Evolutionary conservation across 2,888 invertebrate genomes (phyloP).

Genomic region (Peribatodes rhomboidaria): DNA sequence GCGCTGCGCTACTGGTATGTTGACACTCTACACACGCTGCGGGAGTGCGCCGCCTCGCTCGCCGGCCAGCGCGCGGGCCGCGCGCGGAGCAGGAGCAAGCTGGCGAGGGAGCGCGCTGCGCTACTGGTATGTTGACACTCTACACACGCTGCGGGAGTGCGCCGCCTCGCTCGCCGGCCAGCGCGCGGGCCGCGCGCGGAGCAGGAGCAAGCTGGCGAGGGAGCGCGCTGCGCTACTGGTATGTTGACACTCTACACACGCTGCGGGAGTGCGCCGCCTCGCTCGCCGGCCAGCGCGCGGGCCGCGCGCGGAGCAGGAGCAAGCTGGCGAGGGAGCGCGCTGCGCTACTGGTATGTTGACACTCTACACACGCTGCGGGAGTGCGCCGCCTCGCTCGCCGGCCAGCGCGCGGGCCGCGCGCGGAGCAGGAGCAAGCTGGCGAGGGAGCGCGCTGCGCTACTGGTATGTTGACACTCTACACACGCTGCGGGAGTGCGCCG

Average conservation of each 20-base stretch:
- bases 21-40: too few species aligned
- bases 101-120: slow-evolving; percentile 48
- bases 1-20: slow-evolving; percentile 52
- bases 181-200: slow-evolving; percentile 43
- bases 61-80: slow-evolving; percentile 39
- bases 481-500: slow-evolving; percentile 35
- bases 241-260: background rate
- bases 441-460: slow-evolving; percentile 47
- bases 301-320: slow-evolving; percentile 41
- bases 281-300: slow-evolving; percentile 41
- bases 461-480: slow-evolving; percentile 50
- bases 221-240: slow-evolving; percentile 54
- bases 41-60: slow-evolving; percentile 36
- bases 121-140: slow-evolving; percentile 51
- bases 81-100: slow-evolving; percentile 42
- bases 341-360: slow-evolving; percentile 50
- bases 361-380: too few species aligned
- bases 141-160: too few species aligned
- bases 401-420: slow-evolving; percentile 40
- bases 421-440: slow-evolving; percentile 44
- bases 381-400: slow-evolving; percentile 37
- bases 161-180: slow-evolving; percentile 36
- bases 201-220: slow-evolving; percentile 44
- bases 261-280: slow-evolving; percentile 25
- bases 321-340: slow-evolving; percentile 49